Conservation (phyloP, 2,888 invertebrate genomes). For the Amphipyra tragopoginis region DNA sequence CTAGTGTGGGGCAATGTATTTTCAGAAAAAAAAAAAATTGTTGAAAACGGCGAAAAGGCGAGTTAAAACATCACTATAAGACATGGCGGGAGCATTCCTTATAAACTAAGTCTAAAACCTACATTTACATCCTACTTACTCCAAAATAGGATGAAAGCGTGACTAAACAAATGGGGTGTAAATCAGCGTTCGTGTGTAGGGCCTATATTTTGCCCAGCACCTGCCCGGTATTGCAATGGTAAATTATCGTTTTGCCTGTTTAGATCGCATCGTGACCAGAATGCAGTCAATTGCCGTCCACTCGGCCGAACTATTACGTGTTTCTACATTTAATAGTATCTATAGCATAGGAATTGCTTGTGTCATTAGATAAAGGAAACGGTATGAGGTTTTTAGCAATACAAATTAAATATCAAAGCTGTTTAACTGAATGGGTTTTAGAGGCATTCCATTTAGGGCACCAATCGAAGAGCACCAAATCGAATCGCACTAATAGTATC, state of each 20-base stretch:
- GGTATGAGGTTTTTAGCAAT: not conserved
- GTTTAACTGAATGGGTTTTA: not conserved
- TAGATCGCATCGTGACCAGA: constrained; percentile 75
- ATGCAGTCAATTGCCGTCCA: constrained; percentile 65
- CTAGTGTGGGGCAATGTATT: too few species aligned
- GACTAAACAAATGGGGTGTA: constrained; percentile 47
- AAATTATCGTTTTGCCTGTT: constrained; percentile 73
- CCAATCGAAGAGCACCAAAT: too few species aligned
- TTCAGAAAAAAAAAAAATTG: too few species aligned
- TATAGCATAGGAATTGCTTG: constrained; percentile 32
- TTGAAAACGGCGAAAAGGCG: too few species aligned
- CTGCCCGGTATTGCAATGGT: constrained; percentile 68
- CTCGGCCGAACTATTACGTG: constrained; percentile 39
- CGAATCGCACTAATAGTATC: too few species aligned
- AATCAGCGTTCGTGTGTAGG: constrained; percentile 56
- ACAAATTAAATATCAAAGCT: not conserved
- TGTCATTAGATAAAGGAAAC: constrained; percentile 19
- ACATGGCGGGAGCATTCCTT: not conserved
- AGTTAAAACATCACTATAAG: too few species aligned
- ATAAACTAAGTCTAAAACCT: not conserved
- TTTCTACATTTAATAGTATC: constrained; percentile 17
- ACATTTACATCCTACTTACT: constrained; percentile 7
- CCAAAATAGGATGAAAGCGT: constrained; percentile 43
- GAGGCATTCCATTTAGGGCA: too few species aligned
- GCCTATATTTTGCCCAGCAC: constrained; percentile 66